Conservation (phyloP, 2,797 vertebrate genomes). For the Pteronotus mesoamericanus region DNA sequence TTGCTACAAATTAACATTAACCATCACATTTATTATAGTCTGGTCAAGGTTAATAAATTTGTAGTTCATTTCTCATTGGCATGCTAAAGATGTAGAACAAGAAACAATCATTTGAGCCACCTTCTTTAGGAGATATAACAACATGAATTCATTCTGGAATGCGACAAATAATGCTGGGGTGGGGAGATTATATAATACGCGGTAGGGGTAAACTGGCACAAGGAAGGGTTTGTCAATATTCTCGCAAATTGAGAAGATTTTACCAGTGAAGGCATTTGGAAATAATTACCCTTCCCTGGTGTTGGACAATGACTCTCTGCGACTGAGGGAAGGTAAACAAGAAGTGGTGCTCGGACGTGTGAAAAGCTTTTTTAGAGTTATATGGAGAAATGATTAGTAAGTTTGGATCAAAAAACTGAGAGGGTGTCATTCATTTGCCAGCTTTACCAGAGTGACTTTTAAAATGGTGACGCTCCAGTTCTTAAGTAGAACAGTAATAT, state of each 20-base stretch:
- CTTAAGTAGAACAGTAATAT: neutral
- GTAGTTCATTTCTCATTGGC: constrained; percentile 12
- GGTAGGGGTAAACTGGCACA: neutral
- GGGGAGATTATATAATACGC: neutral
- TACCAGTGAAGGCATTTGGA: neutral
- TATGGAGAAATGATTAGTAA: neutral
- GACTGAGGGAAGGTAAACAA: neutral
- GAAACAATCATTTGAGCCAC: neutral
- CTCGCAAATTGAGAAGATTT: neutral
- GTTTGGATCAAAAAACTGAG: neutral
- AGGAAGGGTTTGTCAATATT: neutral
- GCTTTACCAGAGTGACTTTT: neutral
- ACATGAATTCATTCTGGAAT: constrained; percentile 17
- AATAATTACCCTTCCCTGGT: neutral
- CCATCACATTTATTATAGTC: neutral
- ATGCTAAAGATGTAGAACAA: neutral
- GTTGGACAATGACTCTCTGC: neutral
- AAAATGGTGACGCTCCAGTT: neutral
- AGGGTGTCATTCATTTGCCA: neutral
- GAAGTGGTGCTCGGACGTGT: neutral
- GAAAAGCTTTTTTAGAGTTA: neutral
- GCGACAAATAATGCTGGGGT: neutral
- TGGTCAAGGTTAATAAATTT: constrained; percentile 45
- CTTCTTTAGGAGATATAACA: neutral
- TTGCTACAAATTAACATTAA: constrained; percentile 9